Conservation (phyloP, 1,140 invertebrate genomes). For the Drosophila neocordata region DNA sequence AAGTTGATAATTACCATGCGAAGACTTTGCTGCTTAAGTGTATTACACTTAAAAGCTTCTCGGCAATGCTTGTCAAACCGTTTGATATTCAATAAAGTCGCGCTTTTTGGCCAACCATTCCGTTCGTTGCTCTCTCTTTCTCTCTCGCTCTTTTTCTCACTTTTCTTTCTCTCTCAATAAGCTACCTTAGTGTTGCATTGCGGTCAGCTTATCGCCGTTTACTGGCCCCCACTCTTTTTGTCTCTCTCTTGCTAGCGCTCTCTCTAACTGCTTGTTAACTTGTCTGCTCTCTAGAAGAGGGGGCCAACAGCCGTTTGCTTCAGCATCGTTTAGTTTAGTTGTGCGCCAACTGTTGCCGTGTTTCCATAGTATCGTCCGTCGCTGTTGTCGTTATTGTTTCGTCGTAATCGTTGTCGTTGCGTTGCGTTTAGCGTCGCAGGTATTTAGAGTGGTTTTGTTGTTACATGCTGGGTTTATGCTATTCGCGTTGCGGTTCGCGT, state of each 20-base stretch:
- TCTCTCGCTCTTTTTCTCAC: constrained; percentile 7
- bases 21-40: too few relatives aligned
- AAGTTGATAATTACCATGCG: too few relatives aligned
- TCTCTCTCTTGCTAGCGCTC: neutral
- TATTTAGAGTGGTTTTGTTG: neutral
- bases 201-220: neutral
- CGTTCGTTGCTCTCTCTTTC: constrained; percentile 16
- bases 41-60: too few relatives aligned
- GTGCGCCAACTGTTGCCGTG: constrained; percentile 69
- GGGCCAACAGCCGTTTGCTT: constrained; percentile 29
- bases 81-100: neutral
- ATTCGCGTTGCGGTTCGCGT: constrained; percentile 18
- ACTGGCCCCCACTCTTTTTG: neutral
- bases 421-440: neutral
- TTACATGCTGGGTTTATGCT: neutral
- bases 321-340: constrained; percentile 57
- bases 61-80: too few relatives aligned
- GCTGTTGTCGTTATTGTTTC: neutral
- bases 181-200: neutral
- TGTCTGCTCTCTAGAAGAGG: constrained; percentile 12
- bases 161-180: neutral
- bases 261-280: neutral
- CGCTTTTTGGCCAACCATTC: constrained; percentile 21
- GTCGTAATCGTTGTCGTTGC: neutral
- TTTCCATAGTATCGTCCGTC: constrained; percentile 51